These are phyloP conservation scores for Zaprionus capensis DNA, from an alignment of 1,140 invertebrate species.

Conservation along the genomic window DNA sequence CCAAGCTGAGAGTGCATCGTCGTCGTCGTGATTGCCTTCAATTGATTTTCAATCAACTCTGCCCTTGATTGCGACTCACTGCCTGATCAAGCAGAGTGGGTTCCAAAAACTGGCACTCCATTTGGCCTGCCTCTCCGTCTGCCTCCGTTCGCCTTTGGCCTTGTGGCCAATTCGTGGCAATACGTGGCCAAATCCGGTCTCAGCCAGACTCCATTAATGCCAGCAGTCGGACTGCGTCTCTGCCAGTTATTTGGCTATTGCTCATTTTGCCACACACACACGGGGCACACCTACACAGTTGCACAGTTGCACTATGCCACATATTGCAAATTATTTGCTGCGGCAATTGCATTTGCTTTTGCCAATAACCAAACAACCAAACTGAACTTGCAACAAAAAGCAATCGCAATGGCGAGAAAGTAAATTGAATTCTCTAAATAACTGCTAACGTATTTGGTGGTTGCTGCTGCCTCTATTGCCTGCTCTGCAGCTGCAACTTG, in stretches of 20 bases:
- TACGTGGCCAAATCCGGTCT: constrained; percentile 19
- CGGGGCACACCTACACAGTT: background rate
- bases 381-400: background rate
- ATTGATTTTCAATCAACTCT: constrained; percentile 76
- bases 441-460: constrained; percentile 50
- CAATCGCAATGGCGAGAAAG: constrained; percentile 24
- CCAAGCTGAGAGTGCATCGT: constrained; percentile 42
- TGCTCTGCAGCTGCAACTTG: constrained; percentile 5
- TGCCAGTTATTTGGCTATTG: constrained; percentile 8
- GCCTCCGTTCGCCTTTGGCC: constrained; percentile 47
- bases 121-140: constrained; percentile 31
- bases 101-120: constrained; percentile 6
- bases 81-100: constrained; percentile 33
- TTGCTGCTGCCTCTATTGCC: too few species aligned
- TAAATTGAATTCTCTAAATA: constrained; percentile 77
- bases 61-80: constrained; percentile 46
- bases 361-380: constrained; percentile 12
- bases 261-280: constrained; percentile 4
- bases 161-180: constrained; percentile 41
- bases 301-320: constrained; percentile 37
- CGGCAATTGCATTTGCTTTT: constrained; percentile 15
- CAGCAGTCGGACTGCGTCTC: background rate
- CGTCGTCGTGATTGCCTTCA: constrained; percentile 46
- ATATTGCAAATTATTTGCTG: constrained; percentile 51
- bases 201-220: constrained; percentile 6